Percentiles rank a stretch among this genome's conserved stretches.
These are phyloP conservation scores for Limonius californicus DNA, from an alignment of 1,140 invertebrate genomes.

Conservation along the genomic window DNA sequence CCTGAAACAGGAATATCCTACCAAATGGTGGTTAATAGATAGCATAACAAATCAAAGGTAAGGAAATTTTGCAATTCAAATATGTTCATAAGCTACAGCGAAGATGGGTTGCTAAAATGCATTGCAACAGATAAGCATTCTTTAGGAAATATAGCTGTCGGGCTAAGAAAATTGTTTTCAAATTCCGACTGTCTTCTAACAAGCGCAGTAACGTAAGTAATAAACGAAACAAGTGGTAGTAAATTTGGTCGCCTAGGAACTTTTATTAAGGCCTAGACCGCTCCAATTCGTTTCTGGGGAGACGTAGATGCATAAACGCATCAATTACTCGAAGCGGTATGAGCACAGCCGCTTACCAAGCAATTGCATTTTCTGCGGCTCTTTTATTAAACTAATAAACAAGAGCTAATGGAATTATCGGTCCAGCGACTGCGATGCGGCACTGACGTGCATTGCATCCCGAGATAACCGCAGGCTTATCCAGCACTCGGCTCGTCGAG, in stretches of 20 bases:
- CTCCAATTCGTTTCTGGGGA: not conserved
- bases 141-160: too few species aligned
- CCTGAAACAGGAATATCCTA: too few species aligned
- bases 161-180: too few species aligned
- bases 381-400: conserved; percentile 15
- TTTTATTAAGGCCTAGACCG: conserved; percentile 7
- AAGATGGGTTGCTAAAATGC: too few species aligned
- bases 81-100: too few species aligned
- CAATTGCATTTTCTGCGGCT: conserved; percentile 10
- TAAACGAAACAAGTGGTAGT: conserved; percentile 1
- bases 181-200: too few species aligned
- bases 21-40: too few species aligned
- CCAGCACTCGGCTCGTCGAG: not conserved
- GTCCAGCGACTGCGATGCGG: conserved; percentile 8
- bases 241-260: not conserved
- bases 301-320: conserved; percentile 5
- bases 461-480: conserved; percentile 5
- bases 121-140: too few species aligned
- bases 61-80: too few species aligned
- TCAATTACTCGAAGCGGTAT: conserved; percentile 5
- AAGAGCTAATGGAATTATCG: conserved; percentile 12
- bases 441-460: conserved; percentile 4
- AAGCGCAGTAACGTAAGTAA: too few species aligned
- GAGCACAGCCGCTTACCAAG: conserved; percentile 3
- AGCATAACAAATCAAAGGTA: too few species aligned